phyloP scores from a whole-genome alignment of 2,888 invertebrate species.

The Lepidonotus clava region DNA sequence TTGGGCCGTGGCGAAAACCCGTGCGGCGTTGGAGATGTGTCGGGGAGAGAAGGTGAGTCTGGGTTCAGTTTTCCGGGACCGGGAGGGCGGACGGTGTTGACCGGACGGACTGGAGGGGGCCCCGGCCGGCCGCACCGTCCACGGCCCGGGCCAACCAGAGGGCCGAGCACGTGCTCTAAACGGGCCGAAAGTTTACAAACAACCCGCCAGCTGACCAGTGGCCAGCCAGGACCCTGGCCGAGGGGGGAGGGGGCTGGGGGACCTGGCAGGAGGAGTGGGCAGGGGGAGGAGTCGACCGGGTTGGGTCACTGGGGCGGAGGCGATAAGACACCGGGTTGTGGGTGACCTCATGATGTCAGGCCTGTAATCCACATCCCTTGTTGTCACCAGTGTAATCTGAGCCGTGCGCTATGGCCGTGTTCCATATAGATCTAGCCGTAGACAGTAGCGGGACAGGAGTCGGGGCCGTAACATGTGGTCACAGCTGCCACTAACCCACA shows the following conservation, averaged over 20 bases:
- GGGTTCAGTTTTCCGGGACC: background rate
- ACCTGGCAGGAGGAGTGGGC: background rate
- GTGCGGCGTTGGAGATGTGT: background rate
- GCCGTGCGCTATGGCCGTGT: slow-evolving; percentile 1
- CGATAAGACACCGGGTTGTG: background rate
- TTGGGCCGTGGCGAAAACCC: slow-evolving; percentile 88
- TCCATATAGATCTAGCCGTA: background rate
- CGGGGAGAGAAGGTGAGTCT: slow-evolving; percentile 9
- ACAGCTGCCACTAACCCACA: background rate
- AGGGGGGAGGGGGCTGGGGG: background rate
- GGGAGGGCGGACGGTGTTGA: background rate
- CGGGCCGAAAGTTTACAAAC: slow-evolving; percentile 38
- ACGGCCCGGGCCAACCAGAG: background rate
- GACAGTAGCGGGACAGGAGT: background rate
- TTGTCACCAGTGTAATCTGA: slow-evolving; percentile 48
- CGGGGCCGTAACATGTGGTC: background rate
- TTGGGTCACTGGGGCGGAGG: background rate
- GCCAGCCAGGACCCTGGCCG: background rate
- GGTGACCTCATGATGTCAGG: slow-evolving; percentile 47
- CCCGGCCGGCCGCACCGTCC: too few relatives aligned
- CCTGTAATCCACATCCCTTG: slow-evolving; percentile 48
- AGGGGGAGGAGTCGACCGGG: background rate
- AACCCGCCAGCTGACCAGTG: slow-evolving; percentile 26
- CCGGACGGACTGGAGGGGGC: background rate
- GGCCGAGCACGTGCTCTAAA: slow-evolving; percentile 19